Base-by-base conservation (phyloP, 1,140 invertebrate genomes). In the Temnothorax nylanderi region DNA sequence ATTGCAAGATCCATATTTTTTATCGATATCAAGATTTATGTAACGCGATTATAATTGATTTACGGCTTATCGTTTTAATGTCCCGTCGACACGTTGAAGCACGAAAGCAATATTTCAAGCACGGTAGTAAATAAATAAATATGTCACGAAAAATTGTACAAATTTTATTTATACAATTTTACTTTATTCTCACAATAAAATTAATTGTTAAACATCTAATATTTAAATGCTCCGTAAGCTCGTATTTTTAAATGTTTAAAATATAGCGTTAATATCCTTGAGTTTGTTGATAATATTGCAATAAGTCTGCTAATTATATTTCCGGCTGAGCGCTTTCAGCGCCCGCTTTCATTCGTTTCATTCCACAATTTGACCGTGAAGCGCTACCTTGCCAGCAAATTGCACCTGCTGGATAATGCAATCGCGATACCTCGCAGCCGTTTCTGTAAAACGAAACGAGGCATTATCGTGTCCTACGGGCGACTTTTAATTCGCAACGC, bases 401-500 rank as follows among this genome's bases (percentile, higher is more conserved):
- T 18, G 49, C 65, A 81, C 34, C 49, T 81, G 32, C 32, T 37
- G 32, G 11, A 81, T 16, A 65, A 75, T 54, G n/a, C 44, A 44
- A 84, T 64, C 77, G 51, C 41, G 7, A 67, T 85, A 82, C 16
- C n/a, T 81, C 34, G 32, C 44, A 13, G 37, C 16, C 13, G 44
- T 69, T 67, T 47, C 47, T 47, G 60, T 26, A 51, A 85, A 84
- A 69, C 49, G n/a, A 49, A 56, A 11, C 71, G 60, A 21, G 37
- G 26, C 49, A 16, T 76, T 76, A 69, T 49, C 56, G 34, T 18
- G 16, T 54, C 44, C 71, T 32, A 60, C 37, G 69, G 21, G 41
- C 80, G 41, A 74, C 56, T 86, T 76, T 86, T 69, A 76, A 77
- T 86, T 84, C 47, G 44, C 44, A 58, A 21, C 21, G 41, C 8